phyloP scores from a whole-genome alignment of 2,113 vertebrate species.

The Geococcyx californianus region DNA sequence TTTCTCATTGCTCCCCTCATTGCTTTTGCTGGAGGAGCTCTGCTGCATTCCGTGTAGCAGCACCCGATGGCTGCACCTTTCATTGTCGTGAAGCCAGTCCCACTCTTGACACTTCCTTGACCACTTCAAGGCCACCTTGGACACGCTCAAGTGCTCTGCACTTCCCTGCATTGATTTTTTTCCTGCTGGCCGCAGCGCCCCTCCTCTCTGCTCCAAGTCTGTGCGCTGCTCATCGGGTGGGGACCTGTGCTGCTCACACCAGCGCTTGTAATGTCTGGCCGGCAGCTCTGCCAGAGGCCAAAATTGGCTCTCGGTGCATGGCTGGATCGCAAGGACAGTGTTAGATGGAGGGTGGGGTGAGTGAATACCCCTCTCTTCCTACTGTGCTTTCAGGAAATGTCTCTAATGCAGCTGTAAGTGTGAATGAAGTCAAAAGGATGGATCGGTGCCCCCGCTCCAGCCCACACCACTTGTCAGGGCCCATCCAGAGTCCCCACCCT shows the following conservation, averaged over 20 bases:
- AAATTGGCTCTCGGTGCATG: slow-evolving; percentile 53
- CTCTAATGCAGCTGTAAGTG: slow-evolving; percentile 72
- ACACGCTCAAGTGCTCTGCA: accelerated
- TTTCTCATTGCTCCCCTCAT: background rate
- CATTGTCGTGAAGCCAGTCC: background rate
- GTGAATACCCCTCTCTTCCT: slow-evolving; percentile 76
- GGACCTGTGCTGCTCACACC: slow-evolving; percentile 68
- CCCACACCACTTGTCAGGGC: slow-evolving; percentile 35
- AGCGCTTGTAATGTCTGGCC: slow-evolving; percentile 81
- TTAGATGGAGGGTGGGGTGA: slow-evolving; percentile 74
- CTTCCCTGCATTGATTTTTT: background rate
- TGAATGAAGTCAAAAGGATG: slow-evolving; percentile 74
- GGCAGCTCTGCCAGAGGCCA: slow-evolving; percentile 74
- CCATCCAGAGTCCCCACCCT: slow-evolving; percentile 68
- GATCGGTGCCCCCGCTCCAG: slow-evolving; percentile 42
- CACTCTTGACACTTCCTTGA: background rate
- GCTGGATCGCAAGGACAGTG: slow-evolving; percentile 63
- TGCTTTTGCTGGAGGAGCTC: background rate
- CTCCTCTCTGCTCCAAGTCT: slow-evolving; percentile 45
- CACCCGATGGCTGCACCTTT: background rate
- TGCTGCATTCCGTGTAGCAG: accelerated
- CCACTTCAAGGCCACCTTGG: background rate
- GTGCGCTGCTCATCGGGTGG: slow-evolving; percentile 71
- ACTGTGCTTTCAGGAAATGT: slow-evolving; percentile 76
- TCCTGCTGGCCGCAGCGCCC: slow-evolving; percentile 27